Evolutionary conservation across 2,888 invertebrate species (phyloP).

Genomic region (Philopedon plagiatum): DNA sequence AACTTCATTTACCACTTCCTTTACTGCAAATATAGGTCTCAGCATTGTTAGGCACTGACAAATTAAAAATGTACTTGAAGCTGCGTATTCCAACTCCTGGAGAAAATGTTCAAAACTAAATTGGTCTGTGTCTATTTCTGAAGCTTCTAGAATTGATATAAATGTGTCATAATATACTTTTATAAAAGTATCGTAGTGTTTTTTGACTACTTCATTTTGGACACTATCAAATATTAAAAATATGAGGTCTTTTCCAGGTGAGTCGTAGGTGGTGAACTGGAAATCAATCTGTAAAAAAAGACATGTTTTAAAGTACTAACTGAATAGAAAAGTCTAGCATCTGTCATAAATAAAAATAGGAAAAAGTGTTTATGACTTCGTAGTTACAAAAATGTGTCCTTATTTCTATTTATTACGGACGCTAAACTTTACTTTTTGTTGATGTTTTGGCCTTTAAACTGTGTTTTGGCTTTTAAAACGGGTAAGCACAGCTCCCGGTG

Average conservation of each 20-base stretch:
- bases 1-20: constrained; percentile 62
- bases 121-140: constrained; percentile 56
- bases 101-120: constrained; percentile 64
- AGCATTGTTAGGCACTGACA: constrained; percentile 68
- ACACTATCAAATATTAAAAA: constrained; percentile 71
- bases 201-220: constrained; percentile 62
- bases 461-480: no score
- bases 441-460: no score
- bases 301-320: not conserved
- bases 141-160: constrained; percentile 61
- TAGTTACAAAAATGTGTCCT: no score
- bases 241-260: constrained; percentile 70
- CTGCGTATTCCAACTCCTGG: constrained; percentile 64
- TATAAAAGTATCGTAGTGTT: constrained; percentile 68
- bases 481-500: no score
- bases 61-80: constrained; percentile 60
- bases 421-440: no score
- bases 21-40: constrained; percentile 65
- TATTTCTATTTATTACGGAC: no score
- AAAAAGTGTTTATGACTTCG: no score
- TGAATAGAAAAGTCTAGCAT: no score
- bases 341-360: no score
- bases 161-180: constrained; percentile 69
- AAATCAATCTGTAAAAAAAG: constrained; percentile 66
- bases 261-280: constrained; percentile 70